phyloP scores from a whole-genome alignment of 2,797 vertebrate species.

The Galaxias olidus region DNA sequence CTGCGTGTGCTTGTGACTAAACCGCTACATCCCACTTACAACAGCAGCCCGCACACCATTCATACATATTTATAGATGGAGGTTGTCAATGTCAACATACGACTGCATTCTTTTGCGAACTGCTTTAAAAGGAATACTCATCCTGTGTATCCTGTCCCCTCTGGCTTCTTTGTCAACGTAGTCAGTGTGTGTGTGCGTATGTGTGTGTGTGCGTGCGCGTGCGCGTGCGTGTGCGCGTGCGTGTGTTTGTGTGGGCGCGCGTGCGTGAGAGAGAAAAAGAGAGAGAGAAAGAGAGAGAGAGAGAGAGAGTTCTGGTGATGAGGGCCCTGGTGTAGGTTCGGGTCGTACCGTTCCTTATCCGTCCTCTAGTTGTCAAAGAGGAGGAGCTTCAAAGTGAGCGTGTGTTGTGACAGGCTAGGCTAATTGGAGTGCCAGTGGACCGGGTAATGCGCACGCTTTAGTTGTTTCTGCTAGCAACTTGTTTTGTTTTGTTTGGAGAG shows the following conservation, averaged over 20 bases:
- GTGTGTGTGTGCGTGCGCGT: too few relatives aligned
- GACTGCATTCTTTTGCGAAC: neutral
- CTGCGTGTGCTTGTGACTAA: too few relatives aligned
- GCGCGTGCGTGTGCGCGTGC: too few relatives aligned
- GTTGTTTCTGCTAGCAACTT: slow-evolving; percentile 51
- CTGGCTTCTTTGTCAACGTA: too few relatives aligned
- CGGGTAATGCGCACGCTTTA: slow-evolving; percentile 53
- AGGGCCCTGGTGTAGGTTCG: neutral
- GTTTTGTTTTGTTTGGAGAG: slow-evolving; percentile 56
- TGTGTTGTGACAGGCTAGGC: slow-evolving; percentile 51
- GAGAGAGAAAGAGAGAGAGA: too few relatives aligned
- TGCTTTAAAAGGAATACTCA: too few relatives aligned
- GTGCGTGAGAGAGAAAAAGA: too few relatives aligned
- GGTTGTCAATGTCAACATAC: neutral
- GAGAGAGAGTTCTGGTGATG: neutral
- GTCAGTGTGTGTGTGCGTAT: neutral
- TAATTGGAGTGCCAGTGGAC: slow-evolving; percentile 63
- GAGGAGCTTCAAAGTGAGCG: slow-evolving; percentile 51
- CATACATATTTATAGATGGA: too few relatives aligned
- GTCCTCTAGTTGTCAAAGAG: neutral
- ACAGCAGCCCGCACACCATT: too few relatives aligned
- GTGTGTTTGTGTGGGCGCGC: too few relatives aligned
- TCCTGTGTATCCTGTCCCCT: too few relatives aligned
- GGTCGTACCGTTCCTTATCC: neutral
- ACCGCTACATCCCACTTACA: too few relatives aligned